phyloP scores from a whole-genome alignment of 2,888 invertebrate species.

The Willowsia nigromaculata region DNA sequence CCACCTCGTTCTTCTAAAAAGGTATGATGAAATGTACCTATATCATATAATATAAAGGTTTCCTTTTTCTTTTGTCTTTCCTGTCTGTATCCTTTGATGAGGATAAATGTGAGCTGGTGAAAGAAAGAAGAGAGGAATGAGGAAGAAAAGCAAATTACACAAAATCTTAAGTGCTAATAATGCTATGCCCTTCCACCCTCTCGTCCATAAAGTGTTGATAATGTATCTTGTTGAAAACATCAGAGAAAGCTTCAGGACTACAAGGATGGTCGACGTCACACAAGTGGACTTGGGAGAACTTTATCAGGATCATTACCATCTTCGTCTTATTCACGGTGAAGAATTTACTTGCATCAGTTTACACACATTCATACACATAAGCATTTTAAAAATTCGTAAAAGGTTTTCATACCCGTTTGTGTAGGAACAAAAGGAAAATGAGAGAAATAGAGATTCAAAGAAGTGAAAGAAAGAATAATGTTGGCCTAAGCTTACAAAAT shows the following conservation, averaged over 20 bases:
- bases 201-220: neutral
- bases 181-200: neutral
- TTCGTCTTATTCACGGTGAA: neutral
- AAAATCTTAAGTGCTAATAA: slow-evolving; percentile 48
- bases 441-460: neutral
- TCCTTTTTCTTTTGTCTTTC: slow-evolving; percentile 24
- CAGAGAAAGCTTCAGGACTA: neutral
- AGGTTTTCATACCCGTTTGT: neutral
- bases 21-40: neutral
- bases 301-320: neutral
- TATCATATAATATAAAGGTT: neutral
- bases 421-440: neutral
- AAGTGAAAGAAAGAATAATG: slow-evolving; percentile 26
- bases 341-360: slow-evolving; percentile 24
- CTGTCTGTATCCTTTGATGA: slow-evolving; percentile 27
- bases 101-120: slow-evolving; percentile 35
- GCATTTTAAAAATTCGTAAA: slow-evolving; percentile 19
- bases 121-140: slow-evolving; percentile 1
- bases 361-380: neutral
- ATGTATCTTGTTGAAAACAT: slow-evolving; percentile 30
- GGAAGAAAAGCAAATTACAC: slow-evolving; percentile 19
- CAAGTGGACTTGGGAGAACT: slow-evolving; percentile 36
- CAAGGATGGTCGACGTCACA: neutral
- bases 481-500: slow-evolving; percentile 42
- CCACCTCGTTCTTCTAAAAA: neutral